Evolutionary conservation across 2,888 invertebrate genomes (phyloP).

Genomic region (Odontocolon sp.): DNA sequence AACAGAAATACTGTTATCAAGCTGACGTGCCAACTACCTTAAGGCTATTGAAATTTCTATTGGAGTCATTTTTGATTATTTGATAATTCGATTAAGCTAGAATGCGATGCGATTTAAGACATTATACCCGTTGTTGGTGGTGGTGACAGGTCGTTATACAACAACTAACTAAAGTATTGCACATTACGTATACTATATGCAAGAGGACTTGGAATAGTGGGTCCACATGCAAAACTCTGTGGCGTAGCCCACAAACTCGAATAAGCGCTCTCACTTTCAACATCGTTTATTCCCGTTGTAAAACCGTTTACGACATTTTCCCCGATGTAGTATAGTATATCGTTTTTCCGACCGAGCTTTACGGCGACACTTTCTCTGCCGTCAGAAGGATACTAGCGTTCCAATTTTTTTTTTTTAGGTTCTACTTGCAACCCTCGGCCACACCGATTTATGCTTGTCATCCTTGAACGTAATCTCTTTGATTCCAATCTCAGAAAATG

Average conservation of each 20-base stretch:
- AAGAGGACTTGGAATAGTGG: constrained; percentile 21
- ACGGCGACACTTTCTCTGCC: constrained; percentile 48
- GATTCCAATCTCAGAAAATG: neutral
- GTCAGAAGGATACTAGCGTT: constrained; percentile 14
- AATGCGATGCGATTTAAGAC: neutral
- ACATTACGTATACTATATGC: constrained; percentile 1
- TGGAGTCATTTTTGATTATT: too few relatives aligned
- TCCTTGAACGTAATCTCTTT: neutral
- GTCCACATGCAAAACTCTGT: constrained; percentile 7
- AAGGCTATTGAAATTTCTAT: too few relatives aligned
- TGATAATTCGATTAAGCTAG: too few relatives aligned
- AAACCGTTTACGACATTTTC: constrained; percentile 69
- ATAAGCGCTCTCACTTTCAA: constrained; percentile 65
- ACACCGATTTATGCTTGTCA: neutral
- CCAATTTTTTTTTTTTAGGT: constrained; percentile 3
- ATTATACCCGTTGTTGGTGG: neutral
- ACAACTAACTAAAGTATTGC: neutral
- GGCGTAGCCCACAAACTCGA: constrained; percentile 30
- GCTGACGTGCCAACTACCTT: too few relatives aligned
- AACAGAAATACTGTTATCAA: too few relatives aligned
- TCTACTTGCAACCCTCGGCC: neutral
- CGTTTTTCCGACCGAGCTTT: constrained; percentile 39
- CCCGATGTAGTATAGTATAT: constrained; percentile 18
- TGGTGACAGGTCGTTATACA: constrained; percentile 23
- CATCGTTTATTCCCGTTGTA: constrained; percentile 68